Evolutionary conservation across 2,888 invertebrate genomes (phyloP), one percentile per base, ranked within the genome.

Genomic region (Cephalotes varians): DNA sequence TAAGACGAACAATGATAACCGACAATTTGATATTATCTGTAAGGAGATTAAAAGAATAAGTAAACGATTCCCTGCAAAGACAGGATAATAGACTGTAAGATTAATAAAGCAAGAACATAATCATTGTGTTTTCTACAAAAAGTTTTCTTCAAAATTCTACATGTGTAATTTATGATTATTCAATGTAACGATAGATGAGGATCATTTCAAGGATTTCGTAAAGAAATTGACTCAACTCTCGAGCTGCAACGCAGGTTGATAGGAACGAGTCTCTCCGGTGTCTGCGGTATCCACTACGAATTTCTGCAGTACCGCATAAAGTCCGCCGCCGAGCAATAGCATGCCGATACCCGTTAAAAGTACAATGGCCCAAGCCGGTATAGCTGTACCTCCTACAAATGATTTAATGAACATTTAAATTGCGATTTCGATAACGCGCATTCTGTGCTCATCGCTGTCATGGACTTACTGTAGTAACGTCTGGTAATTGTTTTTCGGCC

Each of bases 281-380:
- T 95, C 94, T 88, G 96, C 94, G 47, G 95, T 94, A 87, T 96
- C 95, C 21, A 98, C 94, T 25, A 98, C 96, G 2, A 96, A 91
- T 94, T 97, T 97, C 88, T 97, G 96, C 95, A 98, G 95, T 15
- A 96, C 94, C 0, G 96, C 95, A 91, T 97, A 98, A 0, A 97
- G 92, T 9, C 96, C 95, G 1, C 96, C 97, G 58, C 97, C 98
- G n/a, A 96, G 91, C 4, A 96, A 83, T 47, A 98, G 93, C 96
- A 98, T 97, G 62, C 96, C 96, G 15, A 97, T 93, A 31, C 96
- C 97, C 25, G 97, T 95, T 89, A 98, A 94, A 37, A 97, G 92
- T 83, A 97, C 96, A 83, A 97, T 96, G 0, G 97, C 96, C 97
- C 98, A 98, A 0, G 97, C 97, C 85, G 98, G 97, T 88, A 98